Percentiles rank a stretch among this genome's conserved stretches.
Evolutionary conservation across 2,797 vertebrate species (phyloP).

Genomic region (Percopsis omiscomaycus): DNA sequence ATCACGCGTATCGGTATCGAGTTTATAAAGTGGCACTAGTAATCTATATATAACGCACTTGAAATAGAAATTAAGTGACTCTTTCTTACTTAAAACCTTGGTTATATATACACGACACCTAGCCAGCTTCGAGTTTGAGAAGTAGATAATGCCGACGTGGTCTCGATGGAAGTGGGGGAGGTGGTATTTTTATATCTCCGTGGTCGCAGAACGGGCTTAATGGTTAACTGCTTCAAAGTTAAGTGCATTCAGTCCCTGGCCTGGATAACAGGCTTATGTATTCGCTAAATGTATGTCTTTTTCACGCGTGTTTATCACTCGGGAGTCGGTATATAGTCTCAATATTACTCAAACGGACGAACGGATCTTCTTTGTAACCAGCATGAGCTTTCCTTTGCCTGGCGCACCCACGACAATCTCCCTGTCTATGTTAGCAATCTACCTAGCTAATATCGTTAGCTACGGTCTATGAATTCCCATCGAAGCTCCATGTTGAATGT

Average conservation of each 20-base stretch:
- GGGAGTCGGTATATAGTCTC: too few relatives aligned
- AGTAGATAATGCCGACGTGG: constrained; percentile 28
- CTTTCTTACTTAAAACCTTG: too few relatives aligned
- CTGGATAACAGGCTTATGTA: not conserved
- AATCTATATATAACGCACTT: not conserved
- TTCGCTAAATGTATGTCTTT: not conserved
- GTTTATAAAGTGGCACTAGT: constrained; percentile 30
- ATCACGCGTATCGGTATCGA: constrained; percentile 56
- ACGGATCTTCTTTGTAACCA: constrained; percentile 21
- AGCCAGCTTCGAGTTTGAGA: not conserved
- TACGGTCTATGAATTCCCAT: constrained; percentile 5
- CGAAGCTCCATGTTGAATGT: constrained; percentile 59
- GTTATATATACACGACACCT: not conserved
- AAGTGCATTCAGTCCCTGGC: not conserved
- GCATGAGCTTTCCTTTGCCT: constrained; percentile 17
- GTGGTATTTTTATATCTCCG: not conserved
- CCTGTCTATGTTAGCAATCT: constrained; percentile 32
- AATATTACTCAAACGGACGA: too few relatives aligned
- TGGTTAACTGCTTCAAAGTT: not conserved
- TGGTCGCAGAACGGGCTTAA: constrained; percentile 11
- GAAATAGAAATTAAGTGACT: not conserved
- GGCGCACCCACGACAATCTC: constrained; percentile 30
- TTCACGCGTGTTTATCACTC: too few relatives aligned
- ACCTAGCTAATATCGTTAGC: constrained; percentile 47
- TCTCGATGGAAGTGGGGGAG: not conserved